Base-by-base conservation (phyloP, 2,888 invertebrate genomes). In the Rhopalosiphum nymphaeae region DNA sequence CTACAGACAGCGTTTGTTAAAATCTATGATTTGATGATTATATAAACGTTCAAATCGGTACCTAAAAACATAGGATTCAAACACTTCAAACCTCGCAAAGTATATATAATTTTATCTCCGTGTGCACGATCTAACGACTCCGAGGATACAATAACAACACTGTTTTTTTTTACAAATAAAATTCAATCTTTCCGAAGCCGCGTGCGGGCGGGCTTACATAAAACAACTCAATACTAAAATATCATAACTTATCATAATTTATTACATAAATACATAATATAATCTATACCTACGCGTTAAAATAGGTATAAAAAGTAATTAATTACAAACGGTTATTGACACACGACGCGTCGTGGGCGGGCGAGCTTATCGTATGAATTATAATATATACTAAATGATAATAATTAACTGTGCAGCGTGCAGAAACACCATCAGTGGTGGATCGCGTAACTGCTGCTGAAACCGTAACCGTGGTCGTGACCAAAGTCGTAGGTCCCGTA, bases 401-500 rank as follows among this genome's bases (percentile, higher is more conserved):
- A 53, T 53, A 4, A 67, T 78, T 3, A 53, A 78, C 36, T 21
- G 36, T 78, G 36, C 36, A 36, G 21, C 78, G 78, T 78, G 36
- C 21, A 36, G 36, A 29, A 44, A 85, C 9, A n/a, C 42, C 13
- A 26, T 85, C 86, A 94, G 86, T 94, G 94, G 42, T 94, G 94
- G 61, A 91, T n/a, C 0, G 94, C 91, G 85, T 94, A 93, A 53
- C 94, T 94, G 46, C 94, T 94, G 86, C 94, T 94, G 86, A 67
- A 94, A 42, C 94, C 94, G 94, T 91, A 94, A 42, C 95, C 95
- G 92, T 94, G 91, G 92, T 94, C 94, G 67, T 94, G 94, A n/a
- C 91, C 93, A 42, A 92, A 94, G 44, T 92, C 95, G 89, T 84
- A 90, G 29, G 46, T 91, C 61, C 94, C 94, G 89, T 94, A 94